A percentile compares a stretch with the other conserved stretches of the same genome.
These are phyloP conservation scores for Ophioninae sp. DNA, from an alignment of 2,888 invertebrate genomes.

Conservation along the genomic window DNA sequence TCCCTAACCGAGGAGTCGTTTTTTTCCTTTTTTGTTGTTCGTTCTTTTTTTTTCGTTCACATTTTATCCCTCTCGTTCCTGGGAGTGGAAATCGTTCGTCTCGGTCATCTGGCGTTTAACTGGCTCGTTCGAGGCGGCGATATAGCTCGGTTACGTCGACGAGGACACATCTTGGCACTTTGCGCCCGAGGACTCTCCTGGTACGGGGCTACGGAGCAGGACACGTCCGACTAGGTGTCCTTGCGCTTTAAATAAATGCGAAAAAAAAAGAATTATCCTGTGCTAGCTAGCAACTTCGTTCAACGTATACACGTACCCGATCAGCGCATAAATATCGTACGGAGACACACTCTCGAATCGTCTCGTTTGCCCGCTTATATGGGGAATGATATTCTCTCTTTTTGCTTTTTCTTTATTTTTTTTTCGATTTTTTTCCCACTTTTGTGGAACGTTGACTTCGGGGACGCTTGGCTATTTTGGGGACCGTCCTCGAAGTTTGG, in stretches of 20 bases:
- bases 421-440: not conserved
- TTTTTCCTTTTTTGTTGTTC: too few species aligned
- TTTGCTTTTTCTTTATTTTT: too few species aligned
- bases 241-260: conserved; percentile 79
- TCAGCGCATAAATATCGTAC: conserved; percentile 34
- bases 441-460: not conserved
- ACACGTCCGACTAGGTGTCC: conserved; percentile 78
- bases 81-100: conserved; percentile 25
- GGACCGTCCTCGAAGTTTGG: not conserved
- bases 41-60: conserved; percentile 46
- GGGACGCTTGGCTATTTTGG: not conserved
- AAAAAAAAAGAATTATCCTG: too few species aligned
- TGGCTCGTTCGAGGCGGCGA: conserved; percentile 62
- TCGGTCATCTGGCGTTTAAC: conserved; percentile 46
- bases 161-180: conserved; percentile 78
- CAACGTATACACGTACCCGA: conserved; percentile 37
- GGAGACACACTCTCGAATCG: conserved; percentile 56
- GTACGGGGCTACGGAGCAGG: conserved; percentile 64
- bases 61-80: conserved; percentile 45
- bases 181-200: conserved; percentile 71
- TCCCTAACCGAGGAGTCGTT: conserved; percentile 24
- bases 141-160: conserved; percentile 74
- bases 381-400: too few species aligned
- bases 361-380: conserved; percentile 48
- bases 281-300: conserved; percentile 65